Conservation (phyloP, 2,888 invertebrate species). For the Ormyrus thymus region DNA sequence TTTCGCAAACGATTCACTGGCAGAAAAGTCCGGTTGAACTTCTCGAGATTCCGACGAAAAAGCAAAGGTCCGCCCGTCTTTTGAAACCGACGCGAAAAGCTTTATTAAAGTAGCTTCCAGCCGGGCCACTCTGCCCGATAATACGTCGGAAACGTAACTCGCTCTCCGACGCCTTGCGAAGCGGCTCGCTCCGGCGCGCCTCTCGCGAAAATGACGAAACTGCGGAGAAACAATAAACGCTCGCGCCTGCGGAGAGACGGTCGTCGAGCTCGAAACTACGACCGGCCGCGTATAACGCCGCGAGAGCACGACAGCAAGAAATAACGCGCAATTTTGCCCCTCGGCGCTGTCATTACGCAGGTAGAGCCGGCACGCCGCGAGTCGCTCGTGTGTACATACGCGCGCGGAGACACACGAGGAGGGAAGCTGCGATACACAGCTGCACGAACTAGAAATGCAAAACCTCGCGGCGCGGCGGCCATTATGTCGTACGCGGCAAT, state of each 20-base stretch:
- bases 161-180: constrained; percentile 8
- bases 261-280: background rate
- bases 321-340: constrained; percentile 40
- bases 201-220: constrained; percentile 47
- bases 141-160: constrained; percentile 21
- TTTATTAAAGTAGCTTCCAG: constrained; percentile 31
- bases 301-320: constrained; percentile 23
- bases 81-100: constrained; percentile 20
- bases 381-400: background rate
- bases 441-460: constrained; percentile 60
- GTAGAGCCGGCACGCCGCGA: background rate
- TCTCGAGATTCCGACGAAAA: background rate
- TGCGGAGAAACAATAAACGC: constrained; percentile 47
- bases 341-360: constrained; percentile 38
- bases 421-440: constrained; percentile 1
- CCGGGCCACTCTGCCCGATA: constrained; percentile 18
- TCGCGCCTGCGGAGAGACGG: background rate
- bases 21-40: too few species aligned
- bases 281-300: constrained; percentile 12
- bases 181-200: too few species aligned
- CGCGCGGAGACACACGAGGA: constrained; percentile 8
- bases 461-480: constrained; percentile 46
- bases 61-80: background rate
- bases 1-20: too few species aligned
- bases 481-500: constrained; percentile 47